A percentile compares a stretch with the other conserved stretches of the same genome.
phyloP scores from a whole-genome alignment of 2,888 invertebrate genomes.

The Aporophyla nigra region DNA sequence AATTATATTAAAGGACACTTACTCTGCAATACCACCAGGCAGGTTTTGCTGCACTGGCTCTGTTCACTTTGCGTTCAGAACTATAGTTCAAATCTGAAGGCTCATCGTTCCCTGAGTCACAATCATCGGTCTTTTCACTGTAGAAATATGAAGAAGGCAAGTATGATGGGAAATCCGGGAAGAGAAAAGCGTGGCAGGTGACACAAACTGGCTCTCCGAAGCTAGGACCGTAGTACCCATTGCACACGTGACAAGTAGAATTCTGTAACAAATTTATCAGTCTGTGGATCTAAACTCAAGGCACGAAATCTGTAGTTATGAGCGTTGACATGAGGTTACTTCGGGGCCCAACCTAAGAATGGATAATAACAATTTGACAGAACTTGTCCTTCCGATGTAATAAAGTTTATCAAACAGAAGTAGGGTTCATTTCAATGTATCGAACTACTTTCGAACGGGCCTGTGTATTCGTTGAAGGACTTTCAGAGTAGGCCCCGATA shows the following conservation, averaged over 20 bases:
- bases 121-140: conserved; percentile 94
- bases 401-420: too few species aligned
- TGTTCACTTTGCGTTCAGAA: conserved; percentile 87
- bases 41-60: conserved; percentile 79
- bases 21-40: conserved; percentile 85
- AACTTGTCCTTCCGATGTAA: too few species aligned
- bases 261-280: conserved; percentile 88
- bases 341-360: too few species aligned
- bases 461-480: too few species aligned
- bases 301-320: too few species aligned
- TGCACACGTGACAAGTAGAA: conserved; percentile 95
- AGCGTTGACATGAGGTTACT: too few species aligned
- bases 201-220: conserved; percentile 97
- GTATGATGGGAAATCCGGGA: conserved; percentile 93
- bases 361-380: too few species aligned
- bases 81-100: conserved; percentile 93
- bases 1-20: conserved; percentile 61
- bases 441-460: too few species aligned
- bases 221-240: conserved; percentile 97
- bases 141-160: conserved; percentile 87
- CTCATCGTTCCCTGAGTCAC: conserved; percentile 98
- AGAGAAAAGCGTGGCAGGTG: conserved; percentile 98
- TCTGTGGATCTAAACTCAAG: background rate
- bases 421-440: too few species aligned
- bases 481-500: too few species aligned